phyloP scores from a whole-genome alignment of 2,888 invertebrate genomes.

The Noctua pronuba region DNA sequence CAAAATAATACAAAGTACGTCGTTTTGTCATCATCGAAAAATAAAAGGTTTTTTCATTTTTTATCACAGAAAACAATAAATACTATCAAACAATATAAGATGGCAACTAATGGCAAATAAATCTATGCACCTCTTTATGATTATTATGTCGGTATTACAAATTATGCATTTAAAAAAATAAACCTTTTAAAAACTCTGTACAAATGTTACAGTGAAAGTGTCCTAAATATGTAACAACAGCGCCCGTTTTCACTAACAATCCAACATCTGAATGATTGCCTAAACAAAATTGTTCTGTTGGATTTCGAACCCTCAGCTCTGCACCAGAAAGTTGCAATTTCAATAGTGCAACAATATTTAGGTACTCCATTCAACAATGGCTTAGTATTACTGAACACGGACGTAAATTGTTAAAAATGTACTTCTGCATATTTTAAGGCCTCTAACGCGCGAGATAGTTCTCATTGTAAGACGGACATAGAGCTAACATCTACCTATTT shows the following conservation, averaged over 20 bases:
- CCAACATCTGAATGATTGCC: neutral
- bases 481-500: conserved; percentile 16
- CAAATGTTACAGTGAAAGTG: conserved; percentile 50
- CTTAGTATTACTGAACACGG: neutral
- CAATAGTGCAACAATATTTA: neutral
- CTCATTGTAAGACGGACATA: conserved; percentile 17
- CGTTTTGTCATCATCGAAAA: conserved; percentile 68
- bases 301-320: neutral
- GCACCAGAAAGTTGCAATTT: neutral
- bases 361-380: neutral
- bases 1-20: conserved; percentile 62
- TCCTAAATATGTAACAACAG: conserved; percentile 30
- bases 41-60: conserved; percentile 67
- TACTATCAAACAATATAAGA: conserved; percentile 85
- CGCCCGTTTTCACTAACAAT: neutral
- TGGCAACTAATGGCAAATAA: conserved; percentile 83
- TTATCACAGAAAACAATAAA: conserved; percentile 90
- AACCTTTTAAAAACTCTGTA: conserved; percentile 39
- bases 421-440: conserved; percentile 28
- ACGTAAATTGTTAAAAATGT: conserved; percentile 32
- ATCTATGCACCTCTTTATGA: conserved; percentile 82
- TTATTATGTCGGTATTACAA: conserved; percentile 62
- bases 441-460: conserved; percentile 22
- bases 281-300: neutral
- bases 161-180: conserved; percentile 55